Evolutionary conservation across 2,113 vertebrate genomes (phyloP), one percentile per base, ranked within the genome.

Genomic region (Prochilodus magdalenae): DNA sequence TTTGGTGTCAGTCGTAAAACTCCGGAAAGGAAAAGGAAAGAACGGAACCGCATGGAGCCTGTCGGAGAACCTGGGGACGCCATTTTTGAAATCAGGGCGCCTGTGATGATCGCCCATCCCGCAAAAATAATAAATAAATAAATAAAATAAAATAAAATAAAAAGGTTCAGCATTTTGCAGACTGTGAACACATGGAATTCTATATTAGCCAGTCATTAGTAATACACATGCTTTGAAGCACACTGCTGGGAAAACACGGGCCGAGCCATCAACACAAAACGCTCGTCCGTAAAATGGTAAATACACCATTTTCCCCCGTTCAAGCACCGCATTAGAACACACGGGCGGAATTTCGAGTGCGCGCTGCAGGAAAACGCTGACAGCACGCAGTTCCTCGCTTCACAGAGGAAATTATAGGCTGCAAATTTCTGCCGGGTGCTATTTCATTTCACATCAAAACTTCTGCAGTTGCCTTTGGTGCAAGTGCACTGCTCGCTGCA

Each of bases 401-500:
- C 62, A 12, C 4, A 4, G 72, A 67, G 49, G 47, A 49, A 81
- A 75, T 75, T 59, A 75, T n/a, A 63, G 5, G 5, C 62, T 69
- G 60, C 65, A 49, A 77, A 74, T 57, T 66, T 40, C 12, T 30
- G 59, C 49, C 27, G 7, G 60, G 22, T 67, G 47, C 72, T 55
- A 24, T n/a, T 57, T 75, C 60, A 40, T n/a, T n/a, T n/a, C 36
- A 36, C 62, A 44, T 13, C 15, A 13, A 26, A 55, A 55, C 10
- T 26, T 36, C 55, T 27, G 24, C 53, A 73, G 60, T 30, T 18
- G 29, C 44, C 62, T 67, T 44, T 30, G 15, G 2, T 60, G 47
- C 36, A 63, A 63, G 44, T 53, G 62, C 75, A 66, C 18, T 2
- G 74, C 74, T 74, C 75, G 26, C 27, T 20, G 26, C 47, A 20